Base-by-base conservation (phyloP, 2,113 vertebrate species). In the Circaetus cinerascens region DNA sequence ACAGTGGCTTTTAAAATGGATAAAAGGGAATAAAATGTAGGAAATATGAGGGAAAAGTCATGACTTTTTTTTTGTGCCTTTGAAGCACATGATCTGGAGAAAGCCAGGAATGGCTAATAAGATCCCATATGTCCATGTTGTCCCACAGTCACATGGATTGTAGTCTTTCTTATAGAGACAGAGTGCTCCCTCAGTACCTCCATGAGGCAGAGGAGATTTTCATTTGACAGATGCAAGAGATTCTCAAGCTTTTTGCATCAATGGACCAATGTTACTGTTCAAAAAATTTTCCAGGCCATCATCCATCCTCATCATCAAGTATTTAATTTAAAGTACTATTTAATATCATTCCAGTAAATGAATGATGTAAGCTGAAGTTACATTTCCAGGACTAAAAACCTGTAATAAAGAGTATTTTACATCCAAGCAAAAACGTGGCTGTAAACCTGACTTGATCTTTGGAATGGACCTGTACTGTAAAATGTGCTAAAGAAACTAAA, bases 11-110 rank as follows among this genome's bases (percentile, higher is more conserved):
- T 96, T 93, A 43, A 93, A 94, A 81, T 86, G 82, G 67, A 88
- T 96, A 63, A 95, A 94, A 93, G 46, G 23, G 38, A 83, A 79
- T 46, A 79, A 83, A 93, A 86, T 87, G 19, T 92, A 94, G 93
- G 82, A 96, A 93, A 77, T 92, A 55, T 0, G 4, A 88, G 72
- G 72, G 87, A 55, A 95, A 94, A 88, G 38, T 78, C 41, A 48
- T 68, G 23, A 25, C 27, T 53, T 32, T 55, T 73, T 38, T 15
- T 77, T n/a, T 53, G 25, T 66, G 50, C 71, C 59, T 88, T 95
- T 94, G 75, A 92, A 90, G 46, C 51, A 46, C 78, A 62, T 83
- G 57, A 92, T 82, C 45, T 92, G 72, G 85, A 94, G 92, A 62
- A 88, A 88, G 63, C 32, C 88, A 92, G 69, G 46, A 88, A 62